A percentile compares a stretch with the other conserved stretches of the same genome.
Evolutionary conservation across 2,797 vertebrate species (phyloP).

Genomic region (Avahi laniger): DNA sequence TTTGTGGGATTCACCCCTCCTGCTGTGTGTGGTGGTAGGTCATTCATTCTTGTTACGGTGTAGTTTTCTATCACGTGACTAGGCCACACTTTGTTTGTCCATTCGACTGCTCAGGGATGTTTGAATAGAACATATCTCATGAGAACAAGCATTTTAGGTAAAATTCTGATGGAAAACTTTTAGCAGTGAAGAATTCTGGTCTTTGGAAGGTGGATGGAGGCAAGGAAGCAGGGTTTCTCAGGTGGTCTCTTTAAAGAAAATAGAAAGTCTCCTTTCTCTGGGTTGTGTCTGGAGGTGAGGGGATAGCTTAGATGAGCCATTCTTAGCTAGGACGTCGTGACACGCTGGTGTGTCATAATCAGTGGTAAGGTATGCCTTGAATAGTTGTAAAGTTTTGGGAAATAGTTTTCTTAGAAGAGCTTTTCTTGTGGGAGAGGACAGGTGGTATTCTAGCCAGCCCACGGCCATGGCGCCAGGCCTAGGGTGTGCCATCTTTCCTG

Average conservation of each 20-base stretch:
- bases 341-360: background rate
- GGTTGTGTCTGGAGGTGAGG: background rate
- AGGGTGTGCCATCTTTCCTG: background rate
- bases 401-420: background rate
- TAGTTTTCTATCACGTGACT: background rate
- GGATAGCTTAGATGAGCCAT: background rate
- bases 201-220: background rate
- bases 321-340: background rate
- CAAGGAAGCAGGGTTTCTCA: background rate
- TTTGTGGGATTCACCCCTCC: background rate
- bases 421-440: background rate
- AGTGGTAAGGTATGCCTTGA: background rate
- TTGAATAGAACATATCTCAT: background rate
- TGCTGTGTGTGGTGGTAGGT: background rate
- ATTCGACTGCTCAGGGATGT: background rate
- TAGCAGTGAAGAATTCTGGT: background rate
- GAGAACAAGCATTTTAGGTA: background rate
- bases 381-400: too few relatives aligned
- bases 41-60: background rate
- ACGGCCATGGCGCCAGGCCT: background rate
- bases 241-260: background rate
- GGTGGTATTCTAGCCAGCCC: background rate
- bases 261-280: background rate
- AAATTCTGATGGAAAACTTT: background rate
- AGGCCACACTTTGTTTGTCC: background rate